These are phyloP conservation scores for Chaetodon auriga DNA, from an alignment of 2,113 vertebrate genomes.

Conservation along the genomic window DNA sequence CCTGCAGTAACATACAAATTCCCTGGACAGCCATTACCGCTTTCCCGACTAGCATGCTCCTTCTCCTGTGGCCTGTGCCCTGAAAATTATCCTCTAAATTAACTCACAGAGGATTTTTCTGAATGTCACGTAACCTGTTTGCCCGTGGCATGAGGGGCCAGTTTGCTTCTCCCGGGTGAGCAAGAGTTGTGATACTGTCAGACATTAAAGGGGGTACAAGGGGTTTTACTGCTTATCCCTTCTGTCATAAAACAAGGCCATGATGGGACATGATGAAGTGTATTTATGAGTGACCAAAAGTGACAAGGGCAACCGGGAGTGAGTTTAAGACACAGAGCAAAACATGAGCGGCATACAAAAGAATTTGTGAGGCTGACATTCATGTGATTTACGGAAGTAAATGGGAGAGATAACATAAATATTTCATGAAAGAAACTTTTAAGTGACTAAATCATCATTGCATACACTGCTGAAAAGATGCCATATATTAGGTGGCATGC, in stretches of 20 bases:
- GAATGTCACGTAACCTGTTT: constrained; percentile 69
- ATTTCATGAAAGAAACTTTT: background rate
- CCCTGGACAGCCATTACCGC: constrained; percentile 63
- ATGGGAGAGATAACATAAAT: background rate
- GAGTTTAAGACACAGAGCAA: constrained; percentile 32
- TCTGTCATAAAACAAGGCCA: constrained; percentile 52
- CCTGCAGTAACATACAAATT: constrained; percentile 56
- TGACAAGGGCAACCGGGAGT: constrained; percentile 33
- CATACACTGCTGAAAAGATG: background rate
- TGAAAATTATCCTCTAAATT: constrained; percentile 71
- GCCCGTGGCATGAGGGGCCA: constrained; percentile 40
- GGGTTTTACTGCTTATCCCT: constrained; percentile 47
- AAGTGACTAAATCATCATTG: background rate
- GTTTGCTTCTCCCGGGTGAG: constrained; percentile 41
- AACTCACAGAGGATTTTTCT: constrained; percentile 69
- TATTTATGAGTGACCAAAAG: constrained; percentile 48
- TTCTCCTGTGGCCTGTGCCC: constrained; percentile 63
- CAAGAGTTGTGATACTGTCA: constrained; percentile 51
- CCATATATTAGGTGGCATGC: background rate
- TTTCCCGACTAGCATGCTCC: constrained; percentile 15
- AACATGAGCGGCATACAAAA: background rate
- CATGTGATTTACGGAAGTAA: background rate
- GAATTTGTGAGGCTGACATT: background rate
- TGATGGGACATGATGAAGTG: constrained; percentile 29
- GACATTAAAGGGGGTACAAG: constrained; percentile 35